These are phyloP conservation scores for Helostoma temminkii DNA, from an alignment of 2,797 vertebrate genomes.

Conservation along the genomic window DNA sequence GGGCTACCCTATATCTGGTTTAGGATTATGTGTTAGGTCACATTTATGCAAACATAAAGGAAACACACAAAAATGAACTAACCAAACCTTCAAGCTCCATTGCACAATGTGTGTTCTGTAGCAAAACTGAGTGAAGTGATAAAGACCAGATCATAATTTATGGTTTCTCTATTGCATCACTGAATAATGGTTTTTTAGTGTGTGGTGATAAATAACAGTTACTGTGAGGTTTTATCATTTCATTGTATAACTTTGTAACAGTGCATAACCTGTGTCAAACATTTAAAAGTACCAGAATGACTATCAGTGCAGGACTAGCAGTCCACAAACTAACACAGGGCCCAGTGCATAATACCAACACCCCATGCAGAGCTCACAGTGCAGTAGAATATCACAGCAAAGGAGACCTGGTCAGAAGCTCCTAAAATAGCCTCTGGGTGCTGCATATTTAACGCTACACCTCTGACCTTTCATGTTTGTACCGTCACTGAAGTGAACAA, in stretches of 20 bases:
- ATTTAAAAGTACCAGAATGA: not conserved
- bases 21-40: too few relatives aligned
- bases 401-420: constrained; percentile 37
- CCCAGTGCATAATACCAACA: not conserved
- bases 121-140: too few relatives aligned
- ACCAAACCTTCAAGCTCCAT: too few relatives aligned
- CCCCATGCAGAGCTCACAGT: constrained; percentile 4
- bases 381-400: constrained; percentile 19
- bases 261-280: too few relatives aligned
- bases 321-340: not conserved
- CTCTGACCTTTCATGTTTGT: constrained; percentile 82
- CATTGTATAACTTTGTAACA: not conserved
- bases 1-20: too few relatives aligned
- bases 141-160: not conserved
- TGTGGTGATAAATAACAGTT: not conserved
- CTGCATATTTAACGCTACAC: constrained; percentile 50
- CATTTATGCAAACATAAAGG: too few relatives aligned
- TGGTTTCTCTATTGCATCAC: not conserved
- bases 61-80: too few relatives aligned
- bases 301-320: not conserved
- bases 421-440: constrained; percentile 77
- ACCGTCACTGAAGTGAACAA: constrained; percentile 39
- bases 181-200: not conserved
- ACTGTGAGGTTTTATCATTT: not conserved
- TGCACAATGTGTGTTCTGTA: too few relatives aligned